Percentiles rank a stretch among this genome's conserved stretches.
These are phyloP conservation scores for Tetheella fluctuosa DNA, from an alignment of 2,888 invertebrate genomes.

Conservation along the genomic window DNA sequence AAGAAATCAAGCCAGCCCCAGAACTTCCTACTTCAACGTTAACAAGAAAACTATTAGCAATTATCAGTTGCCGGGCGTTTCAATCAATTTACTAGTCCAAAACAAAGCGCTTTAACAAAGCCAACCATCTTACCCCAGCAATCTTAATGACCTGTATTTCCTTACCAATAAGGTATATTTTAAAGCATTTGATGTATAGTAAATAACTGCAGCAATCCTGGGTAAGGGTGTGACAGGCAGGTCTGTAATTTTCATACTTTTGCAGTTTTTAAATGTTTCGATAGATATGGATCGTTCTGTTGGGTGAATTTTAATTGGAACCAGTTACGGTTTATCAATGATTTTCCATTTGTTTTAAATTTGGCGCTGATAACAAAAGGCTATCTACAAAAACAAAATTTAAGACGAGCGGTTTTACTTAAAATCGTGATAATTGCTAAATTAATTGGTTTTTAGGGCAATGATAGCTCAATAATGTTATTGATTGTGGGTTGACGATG, in stretches of 20 bases:
- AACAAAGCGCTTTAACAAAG: slow-evolving; percentile 61
- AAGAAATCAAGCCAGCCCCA: slow-evolving; percentile 64
- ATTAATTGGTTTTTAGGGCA: no score
- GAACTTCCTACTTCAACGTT: slow-evolving; percentile 63
- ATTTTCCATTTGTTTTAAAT: no score
- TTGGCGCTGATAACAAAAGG: no score
- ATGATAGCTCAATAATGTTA: no score
- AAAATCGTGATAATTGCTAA: no score
- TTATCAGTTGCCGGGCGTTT: slow-evolving; percentile 74
- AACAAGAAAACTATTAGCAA: slow-evolving; percentile 81
- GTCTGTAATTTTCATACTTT: slow-evolving; percentile 57
- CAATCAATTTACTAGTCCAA: slow-evolving; percentile 77
- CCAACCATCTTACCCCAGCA: slow-evolving; percentile 27
- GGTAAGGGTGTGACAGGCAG: slow-evolving; percentile 52
- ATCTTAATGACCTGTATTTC: slow-evolving; percentile 20
- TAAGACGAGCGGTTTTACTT: no score
- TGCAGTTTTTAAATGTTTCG: slow-evolving; percentile 37
- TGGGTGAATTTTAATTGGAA: slow-evolving; percentile 38
- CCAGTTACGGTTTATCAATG: slow-evolving; percentile 19
- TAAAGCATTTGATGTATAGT: background rate
- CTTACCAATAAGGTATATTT: slow-evolving; percentile 30
- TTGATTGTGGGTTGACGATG: no score
- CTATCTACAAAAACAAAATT: no score
- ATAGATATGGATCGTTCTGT: slow-evolving; percentile 17
- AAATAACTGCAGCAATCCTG: slow-evolving; percentile 44